Evolutionary conservation across 1,140 invertebrate species (phyloP), one percentile per base, ranked within the genome.

Genomic region (Chrysomallon squamiferum): DNA sequence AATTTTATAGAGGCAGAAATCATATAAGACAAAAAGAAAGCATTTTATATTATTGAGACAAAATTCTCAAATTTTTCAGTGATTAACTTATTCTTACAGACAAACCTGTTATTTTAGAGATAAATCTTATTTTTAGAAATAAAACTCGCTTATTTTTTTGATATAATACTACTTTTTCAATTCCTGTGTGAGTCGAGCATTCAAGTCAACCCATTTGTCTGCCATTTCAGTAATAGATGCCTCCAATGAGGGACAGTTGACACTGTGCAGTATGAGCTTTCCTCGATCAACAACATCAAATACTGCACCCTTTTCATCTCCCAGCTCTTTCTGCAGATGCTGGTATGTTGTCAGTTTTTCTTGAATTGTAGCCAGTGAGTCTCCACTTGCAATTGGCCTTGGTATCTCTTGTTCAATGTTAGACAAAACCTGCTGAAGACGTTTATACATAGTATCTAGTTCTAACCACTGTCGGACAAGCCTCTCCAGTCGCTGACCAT

Each of bases 111-210:
- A n/a, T n/a, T n/a, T n/a, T n/a, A n/a, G n/a, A n/a, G n/a, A n/a
- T n/a, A n/a, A n/a, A n/a, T n/a, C n/a, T n/a, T n/a, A n/a, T n/a
- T n/a, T n/a, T n/a, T n/a, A n/a, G n/a, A n/a, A n/a, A n/a, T n/a
- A n/a, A n/a, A n/a, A n/a, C n/a, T n/a, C n/a, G n/a, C n/a, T n/a
- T n/a, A n/a, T n/a, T n/a, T n/a, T n/a, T n/a, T n/a, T n/a, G n/a
- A n/a, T n/a, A n/a, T n/a, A n/a, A n/a, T n/a, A n/a, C n/a, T 35
- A 84, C 82, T 75, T 80, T 62, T 82, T 79, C 25, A 81, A 61
- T 67, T 81, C 74, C 32, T 76, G 68, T 18, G 70, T 68, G 0
- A 78, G 64, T 9, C 66, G 63, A 43, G 78, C 73, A 64, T 79
- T 80, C 3, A 85, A 58, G 33, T 74, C 65, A 20, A 79, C 79